Percentiles rank a stretch among this genome's conserved stretches.
Conservation (phyloP, 2,888 invertebrate species). For the Syrphus vitripennis region DNA sequence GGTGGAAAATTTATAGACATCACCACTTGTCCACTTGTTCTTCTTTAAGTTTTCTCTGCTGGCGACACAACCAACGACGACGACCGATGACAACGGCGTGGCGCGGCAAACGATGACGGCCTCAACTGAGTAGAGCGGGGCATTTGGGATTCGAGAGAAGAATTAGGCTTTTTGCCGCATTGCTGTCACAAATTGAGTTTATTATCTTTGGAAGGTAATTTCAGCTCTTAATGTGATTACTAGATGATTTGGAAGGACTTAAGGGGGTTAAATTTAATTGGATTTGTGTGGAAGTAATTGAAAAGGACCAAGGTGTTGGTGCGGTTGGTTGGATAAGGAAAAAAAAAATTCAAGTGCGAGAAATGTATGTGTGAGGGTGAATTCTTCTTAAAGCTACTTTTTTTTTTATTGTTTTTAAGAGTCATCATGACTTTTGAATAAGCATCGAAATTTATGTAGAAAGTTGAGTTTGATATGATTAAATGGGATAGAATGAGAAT, state of each 20-base stretch:
- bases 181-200: slow-evolving; percentile 69
- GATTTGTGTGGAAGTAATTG: slow-evolving; percentile 64
- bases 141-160: not conserved
- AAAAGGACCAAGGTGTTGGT: slow-evolving; percentile 38
- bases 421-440: not conserved
- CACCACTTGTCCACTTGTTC: slow-evolving; percentile 57
- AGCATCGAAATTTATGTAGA: not conserved
- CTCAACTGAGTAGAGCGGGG: not conserved
- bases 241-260: slow-evolving; percentile 59
- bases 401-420: not conserved
- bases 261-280: slow-evolving; percentile 47
- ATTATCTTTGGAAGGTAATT: slow-evolving; percentile 62
- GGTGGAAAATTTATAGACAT: slow-evolving; percentile 68
- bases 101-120: not conserved
- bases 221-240: slow-evolving; percentile 65
- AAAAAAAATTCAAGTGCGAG: slow-evolving; percentile 17
- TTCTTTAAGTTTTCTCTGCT: not conserved
- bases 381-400: not conserved
- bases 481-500: not conserved
- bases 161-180: slow-evolving; percentile 69
- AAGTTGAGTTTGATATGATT: not conserved
- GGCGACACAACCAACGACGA: not conserved
- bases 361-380: not conserved
- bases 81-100: not conserved
- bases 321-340: too few species aligned